Conservation (phyloP, 2,888 invertebrate species). For the Mechanitis mazaeus region DNA sequence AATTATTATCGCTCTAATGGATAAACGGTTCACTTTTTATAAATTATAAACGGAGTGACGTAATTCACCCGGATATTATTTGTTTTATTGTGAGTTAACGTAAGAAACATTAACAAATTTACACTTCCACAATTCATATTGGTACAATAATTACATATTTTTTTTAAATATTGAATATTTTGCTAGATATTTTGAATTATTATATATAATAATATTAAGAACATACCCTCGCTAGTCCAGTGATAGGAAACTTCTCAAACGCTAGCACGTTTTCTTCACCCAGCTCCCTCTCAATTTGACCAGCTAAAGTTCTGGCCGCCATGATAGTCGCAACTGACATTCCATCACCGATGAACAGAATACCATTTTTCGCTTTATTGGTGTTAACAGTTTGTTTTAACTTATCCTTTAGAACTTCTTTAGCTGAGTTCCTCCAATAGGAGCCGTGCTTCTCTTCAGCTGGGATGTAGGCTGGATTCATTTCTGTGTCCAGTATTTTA, state of each 20-base stretch:
- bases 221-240: constrained; percentile 81
- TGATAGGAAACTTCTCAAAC: constrained; percentile 82
- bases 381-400: constrained; percentile 40
- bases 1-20: neutral
- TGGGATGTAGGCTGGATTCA: constrained; percentile 58
- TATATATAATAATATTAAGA: neutral
- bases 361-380: constrained; percentile 82
- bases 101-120: neutral
- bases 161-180: too few relatives aligned
- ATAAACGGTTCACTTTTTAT: constrained; percentile 2
- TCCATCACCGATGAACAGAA: constrained; percentile 86
- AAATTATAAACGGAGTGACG: neutral
- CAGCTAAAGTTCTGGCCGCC: constrained; percentile 82
- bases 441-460: constrained; percentile 61
- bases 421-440: constrained; percentile 57
- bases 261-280: constrained; percentile 80
- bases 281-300: constrained; percentile 71
- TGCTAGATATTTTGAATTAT: too few relatives aligned
- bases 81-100: neutral
- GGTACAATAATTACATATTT: too few relatives aligned
- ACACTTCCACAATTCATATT: too few relatives aligned
- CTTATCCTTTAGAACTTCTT: constrained; percentile 48
- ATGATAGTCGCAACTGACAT: constrained; percentile 86
- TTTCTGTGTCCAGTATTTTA: constrained; percentile 58
- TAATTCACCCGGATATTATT: neutral